These are phyloP conservation scores for Pseudomyrmex gracilis DNA, from an alignment of 1,140 invertebrate species.

Conservation along the genomic window DNA sequence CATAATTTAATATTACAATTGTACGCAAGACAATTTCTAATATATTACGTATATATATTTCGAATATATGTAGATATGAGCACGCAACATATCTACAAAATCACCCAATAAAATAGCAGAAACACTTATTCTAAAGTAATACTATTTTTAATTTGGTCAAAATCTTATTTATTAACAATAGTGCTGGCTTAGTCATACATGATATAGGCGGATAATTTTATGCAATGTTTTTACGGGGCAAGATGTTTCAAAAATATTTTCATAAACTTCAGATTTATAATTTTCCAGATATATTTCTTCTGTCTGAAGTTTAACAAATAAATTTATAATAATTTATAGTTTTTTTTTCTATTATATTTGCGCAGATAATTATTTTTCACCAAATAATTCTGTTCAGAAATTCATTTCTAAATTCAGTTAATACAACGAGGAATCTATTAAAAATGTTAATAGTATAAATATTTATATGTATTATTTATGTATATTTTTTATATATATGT, in stretches of 20 bases:
- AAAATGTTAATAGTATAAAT: conserved; percentile 49
- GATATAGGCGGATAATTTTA: conserved; percentile 29
- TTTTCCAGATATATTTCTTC: conserved; percentile 1
- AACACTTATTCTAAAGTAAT: conserved; percentile 43
- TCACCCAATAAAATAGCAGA: conserved; percentile 9
- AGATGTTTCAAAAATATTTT: conserved; percentile 22
- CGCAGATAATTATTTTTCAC: not conserved
- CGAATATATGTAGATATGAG: too few relatives aligned
- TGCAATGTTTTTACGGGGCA: not conserved
- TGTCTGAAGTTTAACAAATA: too few relatives aligned
- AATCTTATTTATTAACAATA: conserved; percentile 70
- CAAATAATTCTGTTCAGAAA: conserved; percentile 42
- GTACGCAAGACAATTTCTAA: conserved; percentile 17
- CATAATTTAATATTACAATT: conserved; percentile 3
- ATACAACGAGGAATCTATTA: conserved; percentile 24
- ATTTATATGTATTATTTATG: not conserved
- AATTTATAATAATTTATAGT: too few relatives aligned
- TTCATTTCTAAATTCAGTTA: conserved; percentile 36
- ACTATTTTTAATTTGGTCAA: conserved; percentile 44
- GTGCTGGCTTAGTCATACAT: conserved; percentile 62
- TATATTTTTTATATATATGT: conserved; percentile 21
- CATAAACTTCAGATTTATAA: conserved; percentile 45
- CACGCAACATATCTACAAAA: conserved; percentile 14
- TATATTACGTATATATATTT: not conserved
- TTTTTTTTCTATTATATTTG: not conserved